Percentiles rank a stretch among this genome's conserved stretches.
These are phyloP conservation scores for Beroe forskalii DNA, from an alignment of 37 sponge, comb jelly and placozoan species.

Conservation along the genomic window DNA sequence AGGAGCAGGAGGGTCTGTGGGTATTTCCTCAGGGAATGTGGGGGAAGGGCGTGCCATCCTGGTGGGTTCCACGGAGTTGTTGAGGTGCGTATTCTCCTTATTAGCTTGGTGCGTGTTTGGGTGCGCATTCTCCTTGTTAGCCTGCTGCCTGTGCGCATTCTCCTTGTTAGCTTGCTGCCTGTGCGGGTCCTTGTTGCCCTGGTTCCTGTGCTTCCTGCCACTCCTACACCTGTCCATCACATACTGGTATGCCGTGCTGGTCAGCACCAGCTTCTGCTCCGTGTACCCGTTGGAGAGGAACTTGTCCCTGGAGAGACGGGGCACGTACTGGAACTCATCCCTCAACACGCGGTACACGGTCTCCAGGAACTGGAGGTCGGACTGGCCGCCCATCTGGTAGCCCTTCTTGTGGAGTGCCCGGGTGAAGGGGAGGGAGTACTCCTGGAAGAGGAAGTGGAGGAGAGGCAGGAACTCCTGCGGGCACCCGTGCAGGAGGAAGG, in stretches of 20 bases:
- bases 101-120: background rate
- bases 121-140: conserved; percentile 18
- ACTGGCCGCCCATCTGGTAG: background rate
- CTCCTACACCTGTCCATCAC: background rate
- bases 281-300: conserved; percentile 4
- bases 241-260: background rate
- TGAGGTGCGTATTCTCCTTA: background rate
- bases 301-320: background rate
- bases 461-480: background rate
- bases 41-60: background rate
- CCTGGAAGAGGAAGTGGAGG: background rate
- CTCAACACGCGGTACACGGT: background rate
- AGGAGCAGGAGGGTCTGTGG: background rate
- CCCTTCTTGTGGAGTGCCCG: background rate
- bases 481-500: background rate
- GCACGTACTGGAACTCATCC: conserved; percentile 2
- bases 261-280: conserved; percentile 8
- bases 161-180: conserved; percentile 2
- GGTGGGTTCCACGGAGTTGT: too few species aligned
- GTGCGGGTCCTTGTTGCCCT: background rate
- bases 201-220: background rate
- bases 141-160: background rate
- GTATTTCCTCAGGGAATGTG: background rate
- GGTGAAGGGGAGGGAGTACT: conserved; percentile 3
- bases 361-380: conserved; percentile 15